Conservation (phyloP, 2,888 invertebrate genomes). For the Vesta saturnalis region DNA sequence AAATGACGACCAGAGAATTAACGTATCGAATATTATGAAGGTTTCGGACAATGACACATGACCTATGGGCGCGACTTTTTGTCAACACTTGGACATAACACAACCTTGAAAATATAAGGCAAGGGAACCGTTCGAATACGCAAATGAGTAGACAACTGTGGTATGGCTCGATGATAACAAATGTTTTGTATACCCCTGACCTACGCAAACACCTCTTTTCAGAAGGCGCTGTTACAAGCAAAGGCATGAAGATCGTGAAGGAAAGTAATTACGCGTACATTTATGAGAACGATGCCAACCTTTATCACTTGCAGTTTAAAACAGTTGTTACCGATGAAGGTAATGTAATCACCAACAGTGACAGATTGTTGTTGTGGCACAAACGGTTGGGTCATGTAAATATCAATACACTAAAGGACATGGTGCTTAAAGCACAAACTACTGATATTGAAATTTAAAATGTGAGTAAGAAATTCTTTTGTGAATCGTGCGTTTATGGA, state of each 20-base stretch:
- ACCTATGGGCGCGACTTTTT: conserved; percentile 35
- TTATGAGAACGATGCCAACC: conserved; percentile 32
- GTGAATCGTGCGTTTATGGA: conserved; percentile 41
- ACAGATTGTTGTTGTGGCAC: conserved; percentile 45
- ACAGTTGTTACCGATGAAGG: conserved; percentile 28
- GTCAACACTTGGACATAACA: conserved; percentile 40
- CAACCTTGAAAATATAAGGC: conserved; percentile 42
- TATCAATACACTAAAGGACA: conserved; percentile 36
- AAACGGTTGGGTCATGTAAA: conserved; percentile 47
- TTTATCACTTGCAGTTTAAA: conserved; percentile 43
- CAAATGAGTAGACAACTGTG: conserved; percentile 47
- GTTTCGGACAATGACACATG: conserved; percentile 31
- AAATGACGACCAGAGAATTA: not conserved
- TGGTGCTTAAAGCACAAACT: conserved; percentile 36
- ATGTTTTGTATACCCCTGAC: conserved; percentile 50
- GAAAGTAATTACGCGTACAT: conserved; percentile 40
- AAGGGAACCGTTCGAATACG: conserved; percentile 43
- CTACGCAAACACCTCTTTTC: conserved; percentile 54
- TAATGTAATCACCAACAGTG: conserved; percentile 4
- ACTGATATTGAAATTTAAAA: conserved; percentile 38
- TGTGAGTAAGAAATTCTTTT: conserved; percentile 32
- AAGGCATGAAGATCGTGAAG: conserved; percentile 48
- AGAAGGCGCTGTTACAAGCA: conserved; percentile 48
- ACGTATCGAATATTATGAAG: not conserved
- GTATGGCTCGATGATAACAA: conserved; percentile 38